Conservation (phyloP, 1,140 invertebrate genomes). For the Phthorimaea operculella region DNA sequence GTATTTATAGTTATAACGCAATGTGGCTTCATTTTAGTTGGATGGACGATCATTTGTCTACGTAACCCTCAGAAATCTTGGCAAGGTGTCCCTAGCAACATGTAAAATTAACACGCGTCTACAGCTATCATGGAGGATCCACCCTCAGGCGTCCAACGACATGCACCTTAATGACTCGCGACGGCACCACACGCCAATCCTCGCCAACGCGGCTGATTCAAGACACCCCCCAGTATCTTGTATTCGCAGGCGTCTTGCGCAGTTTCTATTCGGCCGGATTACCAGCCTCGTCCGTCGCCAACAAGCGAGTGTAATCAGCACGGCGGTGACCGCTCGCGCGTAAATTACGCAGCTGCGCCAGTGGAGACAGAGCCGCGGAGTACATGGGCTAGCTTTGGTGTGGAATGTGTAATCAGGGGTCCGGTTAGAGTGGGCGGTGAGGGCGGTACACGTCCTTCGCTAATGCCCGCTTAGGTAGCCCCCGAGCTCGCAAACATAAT, state of each 20-base stretch:
- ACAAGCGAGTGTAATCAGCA: conserved; percentile 52
- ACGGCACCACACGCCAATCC: conserved; percentile 7
- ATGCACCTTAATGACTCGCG: conserved; percentile 40
- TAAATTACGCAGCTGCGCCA: conserved; percentile 48
- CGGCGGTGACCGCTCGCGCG: conserved; percentile 53
- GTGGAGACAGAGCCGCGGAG: conserved; percentile 19
- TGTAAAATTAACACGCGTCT: conserved; percentile 2
- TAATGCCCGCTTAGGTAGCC: conserved; percentile 52
- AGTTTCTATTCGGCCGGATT: conserved; percentile 37
- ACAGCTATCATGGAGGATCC: neutral
- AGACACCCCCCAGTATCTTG: conserved; percentile 4
- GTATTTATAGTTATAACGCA: no score
- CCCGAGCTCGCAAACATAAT: conserved; percentile 44
- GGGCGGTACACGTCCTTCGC: conserved; percentile 40
- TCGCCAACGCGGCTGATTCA: conserved; percentile 18
- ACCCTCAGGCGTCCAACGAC: conserved; percentile 4
- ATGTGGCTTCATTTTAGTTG: no score
- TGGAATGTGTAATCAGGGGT: conserved; percentile 24
- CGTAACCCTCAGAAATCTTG: neutral
- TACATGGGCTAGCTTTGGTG: neutral
- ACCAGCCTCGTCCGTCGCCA: conserved; percentile 42
- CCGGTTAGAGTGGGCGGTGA: conserved; percentile 26
- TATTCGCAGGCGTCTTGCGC: conserved; percentile 3
- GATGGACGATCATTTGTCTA: no score
- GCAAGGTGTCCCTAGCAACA: neutral